Percentiles rank a stretch among this genome's conserved stretches.
These are phyloP conservation scores for Thymelicus lineola DNA, from an alignment of 2,888 invertebrate species.

Conservation along the genomic window DNA sequence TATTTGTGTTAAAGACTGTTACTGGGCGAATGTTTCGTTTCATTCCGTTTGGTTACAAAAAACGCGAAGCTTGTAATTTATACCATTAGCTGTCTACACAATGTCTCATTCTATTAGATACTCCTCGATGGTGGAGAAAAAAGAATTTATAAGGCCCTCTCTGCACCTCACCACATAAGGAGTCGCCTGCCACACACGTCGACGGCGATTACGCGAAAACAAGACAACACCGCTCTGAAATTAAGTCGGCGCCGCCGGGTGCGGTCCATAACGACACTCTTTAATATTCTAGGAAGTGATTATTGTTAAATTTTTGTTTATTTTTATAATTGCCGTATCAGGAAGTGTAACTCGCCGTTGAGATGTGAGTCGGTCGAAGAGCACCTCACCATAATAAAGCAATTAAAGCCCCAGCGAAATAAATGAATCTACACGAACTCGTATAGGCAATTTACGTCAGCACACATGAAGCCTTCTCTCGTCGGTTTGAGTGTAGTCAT, in stretches of 20 bases:
- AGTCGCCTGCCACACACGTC: slow-evolving; percentile 66
- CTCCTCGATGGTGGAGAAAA: neutral
- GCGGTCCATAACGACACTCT: slow-evolving; percentile 64
- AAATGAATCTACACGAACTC: slow-evolving; percentile 42
- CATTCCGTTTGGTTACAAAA: too few relatives aligned
- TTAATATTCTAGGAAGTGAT: slow-evolving; percentile 76
- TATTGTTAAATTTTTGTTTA: slow-evolving; percentile 83
- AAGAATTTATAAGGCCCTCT: slow-evolving; percentile 5
- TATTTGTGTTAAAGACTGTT: too few relatives aligned
- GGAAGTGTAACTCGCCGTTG: slow-evolving; percentile 60
- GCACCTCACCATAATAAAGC: slow-evolving; percentile 70
- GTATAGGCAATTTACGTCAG: slow-evolving; percentile 49
- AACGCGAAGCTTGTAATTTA: too few relatives aligned
- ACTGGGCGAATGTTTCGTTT: too few relatives aligned
- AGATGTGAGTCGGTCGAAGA: slow-evolving; percentile 50
- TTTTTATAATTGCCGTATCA: slow-evolving; percentile 76
- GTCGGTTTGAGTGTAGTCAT: slow-evolving; percentile 12
- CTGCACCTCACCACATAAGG: slow-evolving; percentile 55
- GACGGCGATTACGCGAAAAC: slow-evolving; percentile 65
- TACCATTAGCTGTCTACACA: too few relatives aligned
- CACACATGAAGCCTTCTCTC: slow-evolving; percentile 23
- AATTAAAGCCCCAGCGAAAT: slow-evolving; percentile 56
- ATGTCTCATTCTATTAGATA: neutral
- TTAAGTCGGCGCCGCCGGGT: slow-evolving; percentile 63
- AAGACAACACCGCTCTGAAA: slow-evolving; percentile 59